phyloP scores from a whole-genome alignment of 2,113 vertebrate genomes.

The Centropus unirufus region DNA sequence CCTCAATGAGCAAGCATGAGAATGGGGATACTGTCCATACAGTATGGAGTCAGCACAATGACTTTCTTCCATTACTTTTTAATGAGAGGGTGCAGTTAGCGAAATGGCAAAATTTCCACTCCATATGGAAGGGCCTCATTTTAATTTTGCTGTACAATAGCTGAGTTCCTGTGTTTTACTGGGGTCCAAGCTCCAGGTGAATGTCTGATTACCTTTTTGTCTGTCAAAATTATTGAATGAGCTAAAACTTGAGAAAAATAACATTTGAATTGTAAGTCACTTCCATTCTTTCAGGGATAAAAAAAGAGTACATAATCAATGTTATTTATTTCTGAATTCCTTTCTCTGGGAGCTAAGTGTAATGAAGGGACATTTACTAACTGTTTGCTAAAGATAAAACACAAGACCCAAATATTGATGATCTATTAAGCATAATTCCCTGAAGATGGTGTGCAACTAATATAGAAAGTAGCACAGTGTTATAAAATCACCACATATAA shows the following conservation, averaged over 20 bases:
- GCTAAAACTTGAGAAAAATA: constrained; percentile 17
- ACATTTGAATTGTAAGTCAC: constrained; percentile 15
- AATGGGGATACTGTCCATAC: background rate
- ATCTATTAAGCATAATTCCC: constrained; percentile 45
- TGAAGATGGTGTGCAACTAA: constrained; percentile 1
- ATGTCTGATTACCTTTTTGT: background rate
- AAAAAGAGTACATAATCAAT: background rate
- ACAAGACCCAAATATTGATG: constrained; percentile 32
- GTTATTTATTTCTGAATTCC: constrained; percentile 39
- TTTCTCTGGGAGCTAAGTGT: constrained; percentile 3
- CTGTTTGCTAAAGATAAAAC: constrained; percentile 45
- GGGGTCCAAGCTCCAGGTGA: background rate
- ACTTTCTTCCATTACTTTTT: background rate
- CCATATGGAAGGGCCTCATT: background rate
- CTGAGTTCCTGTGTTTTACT: background rate
- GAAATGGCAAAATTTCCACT: background rate
- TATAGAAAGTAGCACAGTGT: constrained; percentile 16
- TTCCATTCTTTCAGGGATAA: background rate
- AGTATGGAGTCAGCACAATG: background rate
- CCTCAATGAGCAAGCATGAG: background rate
- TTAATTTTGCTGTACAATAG: background rate
- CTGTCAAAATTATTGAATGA: constrained; percentile 5
- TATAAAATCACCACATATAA: constrained; percentile 43
- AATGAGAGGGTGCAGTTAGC: background rate
- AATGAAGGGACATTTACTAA: constrained; percentile 51